Base-by-base conservation (phyloP, 2,888 invertebrate genomes). In the Andrena hattorfiana region DNA sequence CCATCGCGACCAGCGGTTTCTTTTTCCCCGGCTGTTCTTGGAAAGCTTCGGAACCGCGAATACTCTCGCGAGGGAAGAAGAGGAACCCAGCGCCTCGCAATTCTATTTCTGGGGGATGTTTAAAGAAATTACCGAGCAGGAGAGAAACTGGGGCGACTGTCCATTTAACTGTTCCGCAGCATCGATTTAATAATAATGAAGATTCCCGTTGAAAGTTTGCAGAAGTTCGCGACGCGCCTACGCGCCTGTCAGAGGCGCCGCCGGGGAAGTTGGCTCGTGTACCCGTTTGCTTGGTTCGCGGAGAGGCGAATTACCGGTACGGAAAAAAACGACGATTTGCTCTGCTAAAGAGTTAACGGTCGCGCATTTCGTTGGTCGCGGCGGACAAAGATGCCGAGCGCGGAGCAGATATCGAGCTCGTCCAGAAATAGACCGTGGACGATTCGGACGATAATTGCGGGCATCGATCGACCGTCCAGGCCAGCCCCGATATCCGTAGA, bases 401-500 rank as follows among this genome's bases (percentile, higher is more conserved):
- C 20, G 1, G 48, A 10, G n/a, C 20, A 28, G 59, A 20, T 48
- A 51, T 70, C 30, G 66, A 67, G 54, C 59, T 32, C 2, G 66
- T 28, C 30, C 70, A 59, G 72, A 72, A 75, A 54, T 69, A 72
- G 68, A 74, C 64, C 70, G 77, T 62, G 75, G 77, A 77, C 59
- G 71, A 72, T 81, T 70, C 73, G 54, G 59, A 68, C 26, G 81
- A 77, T 78, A 77, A 82, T 81, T 70, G 60, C 77, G 59, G 60
- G 60, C 74, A 83, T 74, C 84, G 82, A 79, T 84, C 81, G 81
- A 42, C 63, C 59, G 72, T 64, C 75, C 68, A 63, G 72, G 51
- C 62, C 66, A 69, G 64, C 66, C 71, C 75, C 80, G 78, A 81
- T 83, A 81, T 75, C 63, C 77, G 59, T 72, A 68, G 87, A 80